Conservation (phyloP, 2,113 vertebrate genomes). For the Peucedramus taeniatus region DNA sequence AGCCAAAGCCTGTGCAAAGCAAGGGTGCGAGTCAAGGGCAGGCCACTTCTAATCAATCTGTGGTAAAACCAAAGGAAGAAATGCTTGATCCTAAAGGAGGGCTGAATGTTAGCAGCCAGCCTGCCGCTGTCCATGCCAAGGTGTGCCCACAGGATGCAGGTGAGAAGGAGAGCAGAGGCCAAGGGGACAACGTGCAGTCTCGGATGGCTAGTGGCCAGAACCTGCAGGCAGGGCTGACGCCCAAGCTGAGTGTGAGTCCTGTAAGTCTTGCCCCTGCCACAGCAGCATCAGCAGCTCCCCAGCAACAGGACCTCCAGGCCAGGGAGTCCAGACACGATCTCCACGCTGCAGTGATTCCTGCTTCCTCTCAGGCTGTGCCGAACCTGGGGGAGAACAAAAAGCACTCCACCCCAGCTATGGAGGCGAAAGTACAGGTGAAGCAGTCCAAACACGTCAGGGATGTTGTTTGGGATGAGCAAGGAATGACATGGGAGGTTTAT, state of each 20-base stretch:
- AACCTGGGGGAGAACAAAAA: constrained; percentile 54
- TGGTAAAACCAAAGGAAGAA: constrained; percentile 28
- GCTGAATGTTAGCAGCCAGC: not conserved
- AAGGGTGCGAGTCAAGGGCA: not conserved
- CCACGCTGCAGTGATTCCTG: not conserved
- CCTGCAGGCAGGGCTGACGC: constrained; percentile 23
- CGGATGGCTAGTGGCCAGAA: not conserved
- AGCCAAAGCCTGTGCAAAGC: not conserved
- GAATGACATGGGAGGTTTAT: constrained; percentile 99
- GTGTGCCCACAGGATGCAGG: not conserved
- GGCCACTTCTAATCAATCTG: not conserved
- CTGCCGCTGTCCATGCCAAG: not conserved
- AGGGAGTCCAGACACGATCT: constrained; percentile 47
- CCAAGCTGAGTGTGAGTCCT: not conserved
- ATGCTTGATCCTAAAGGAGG: constrained; percentile 35
- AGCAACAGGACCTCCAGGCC: constrained; percentile 30
- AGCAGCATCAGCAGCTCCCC: not conserved
- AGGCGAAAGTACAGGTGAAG: constrained; percentile 70
- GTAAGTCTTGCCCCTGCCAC: not conserved
- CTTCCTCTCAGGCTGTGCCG: constrained; percentile 48
- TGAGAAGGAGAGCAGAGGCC: constrained; percentile 5
- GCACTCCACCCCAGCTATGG: constrained; percentile 21
- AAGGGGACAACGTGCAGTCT: not conserved
- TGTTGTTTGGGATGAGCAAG: constrained; percentile 96
- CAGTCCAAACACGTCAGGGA: constrained; percentile 84